Evolutionary conservation across 1,140 invertebrate genomes (phyloP).

Genomic region (Drosophila nigrodunni): DNA sequence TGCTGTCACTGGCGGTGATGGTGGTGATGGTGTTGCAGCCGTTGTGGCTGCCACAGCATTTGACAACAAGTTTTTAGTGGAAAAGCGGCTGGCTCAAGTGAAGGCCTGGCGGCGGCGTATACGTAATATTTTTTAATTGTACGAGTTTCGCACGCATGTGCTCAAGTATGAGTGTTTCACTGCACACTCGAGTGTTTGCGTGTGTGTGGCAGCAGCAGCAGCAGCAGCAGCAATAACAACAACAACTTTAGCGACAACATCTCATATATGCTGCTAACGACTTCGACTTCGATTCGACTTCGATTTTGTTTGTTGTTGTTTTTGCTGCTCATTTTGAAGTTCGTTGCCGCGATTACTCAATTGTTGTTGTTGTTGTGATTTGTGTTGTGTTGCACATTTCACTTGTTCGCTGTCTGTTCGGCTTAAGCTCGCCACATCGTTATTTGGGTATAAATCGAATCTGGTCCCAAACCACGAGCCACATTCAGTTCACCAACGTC

Average conservation of each 20-base stretch:
- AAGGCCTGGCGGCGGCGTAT: slow-evolving; percentile 58
- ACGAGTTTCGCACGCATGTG: slow-evolving; percentile 66
- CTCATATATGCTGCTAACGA: slow-evolving; percentile 45
- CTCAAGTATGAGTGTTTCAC: slow-evolving; percentile 6
- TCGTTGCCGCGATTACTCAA: slow-evolving; percentile 68
- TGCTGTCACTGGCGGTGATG: slow-evolving; percentile 12
- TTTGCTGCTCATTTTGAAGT: slow-evolving; percentile 58
- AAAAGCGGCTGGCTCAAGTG: slow-evolving; percentile 48
- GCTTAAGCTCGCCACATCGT: slow-evolving; percentile 26
- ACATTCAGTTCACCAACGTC: slow-evolving; percentile 72
- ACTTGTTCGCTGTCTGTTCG: slow-evolving; percentile 45
- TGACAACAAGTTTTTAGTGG: slow-evolving; percentile 64
- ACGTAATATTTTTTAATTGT: slow-evolving; percentile 80
- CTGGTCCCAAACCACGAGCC: slow-evolving; percentile 70
- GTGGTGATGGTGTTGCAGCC: neutral
- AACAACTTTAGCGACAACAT: slow-evolving; percentile 36
- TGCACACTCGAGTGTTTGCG: neutral
- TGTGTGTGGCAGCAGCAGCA: slow-evolving; percentile 16
- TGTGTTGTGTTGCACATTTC: slow-evolving; percentile 59
- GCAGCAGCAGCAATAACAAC: slow-evolving; percentile 43
- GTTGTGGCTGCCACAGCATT: slow-evolving; percentile 19
- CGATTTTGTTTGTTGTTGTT: slow-evolving; percentile 29
- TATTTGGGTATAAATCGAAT: slow-evolving; percentile 83
- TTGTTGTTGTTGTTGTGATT: slow-evolving; percentile 30
- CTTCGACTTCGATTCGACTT: slow-evolving; percentile 33